Base-by-base conservation (phyloP, 2,888 invertebrate genomes). In the Zele albiditarsus region DNA sequence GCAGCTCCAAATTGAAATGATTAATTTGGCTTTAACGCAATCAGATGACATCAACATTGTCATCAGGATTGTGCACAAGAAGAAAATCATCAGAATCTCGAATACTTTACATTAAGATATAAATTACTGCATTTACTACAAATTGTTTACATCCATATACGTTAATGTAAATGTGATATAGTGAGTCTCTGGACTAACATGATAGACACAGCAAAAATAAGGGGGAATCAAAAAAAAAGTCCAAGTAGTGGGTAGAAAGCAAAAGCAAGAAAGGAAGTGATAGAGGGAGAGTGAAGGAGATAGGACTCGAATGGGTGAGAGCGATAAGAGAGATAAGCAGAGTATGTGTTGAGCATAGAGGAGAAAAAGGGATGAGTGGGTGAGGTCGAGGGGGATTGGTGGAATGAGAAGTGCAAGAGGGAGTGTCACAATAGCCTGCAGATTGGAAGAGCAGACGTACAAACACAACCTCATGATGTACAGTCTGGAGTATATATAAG, bases 361-460 rank as follows among this genome's bases (percentile, higher is more conserved):
- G 49, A 53, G 12, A 33, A 23, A 63, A 68, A 63, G 66, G 31
- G 74, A 73, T 65, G 71, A 49, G 65, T 71, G 69, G 46, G 74
- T 66, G 69, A 57, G 71, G 62, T 58, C 33, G 68, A 63, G 60
- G 74, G 71, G 57, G 75, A 68, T 58, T 65, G 62, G 28, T 20
- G 73, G 78, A 72, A 63, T 73, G 76, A 75, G 42, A 67, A 70
- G 63, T 74, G 68, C 63, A 67, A 53, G 75, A 38, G 68, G 70
- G 69, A 82, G 82, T 82, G 82, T 83, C 82, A 84, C 84, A 81
- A 81, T 80, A 79, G 81, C 76, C 78, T 80, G 85, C 84, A 87
- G 87, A 88, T 88, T 88, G 86, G 83, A 86, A 84, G 85, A 83
- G 84, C 86, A 87, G 85, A 86, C 87, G 83, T 86, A 84, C 86